A percentile compares a stretch with the other conserved stretches of the same genome.
These are phyloP conservation scores for Apodemia hepburni DNA, from an alignment of 2,888 invertebrate species.

Conservation along the genomic window DNA sequence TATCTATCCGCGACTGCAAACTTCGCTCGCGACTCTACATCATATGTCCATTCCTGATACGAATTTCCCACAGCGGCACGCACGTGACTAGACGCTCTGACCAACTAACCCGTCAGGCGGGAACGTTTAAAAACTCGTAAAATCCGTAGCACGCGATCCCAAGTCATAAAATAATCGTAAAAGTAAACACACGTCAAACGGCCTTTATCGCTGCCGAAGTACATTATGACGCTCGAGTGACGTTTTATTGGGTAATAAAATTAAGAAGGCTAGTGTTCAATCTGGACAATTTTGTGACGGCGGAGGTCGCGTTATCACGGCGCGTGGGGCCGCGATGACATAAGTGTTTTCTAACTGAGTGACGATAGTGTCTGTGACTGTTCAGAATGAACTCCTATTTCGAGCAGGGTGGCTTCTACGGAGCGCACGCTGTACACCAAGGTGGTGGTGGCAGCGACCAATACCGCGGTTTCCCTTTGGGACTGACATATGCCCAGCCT, in stretches of 20 bases:
- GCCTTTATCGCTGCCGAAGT: constrained; percentile 74
- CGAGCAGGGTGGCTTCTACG: constrained; percentile 97
- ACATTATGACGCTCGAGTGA: constrained; percentile 79
- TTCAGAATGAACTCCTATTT: constrained; percentile 96
- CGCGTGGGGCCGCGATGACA: constrained; percentile 74
- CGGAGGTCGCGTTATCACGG: constrained; percentile 74
- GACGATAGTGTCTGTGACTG: constrained; percentile 69
- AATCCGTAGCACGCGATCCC: constrained; percentile 73
- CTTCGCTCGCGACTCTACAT: constrained; percentile 65
- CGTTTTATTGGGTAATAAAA: constrained; percentile 78
- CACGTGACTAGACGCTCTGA: constrained; percentile 33
- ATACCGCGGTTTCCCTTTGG: constrained; percentile 93
- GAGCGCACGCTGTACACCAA: constrained; percentile 91
- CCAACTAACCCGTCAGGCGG: constrained; percentile 45
- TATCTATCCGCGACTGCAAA: constrained; percentile 62
- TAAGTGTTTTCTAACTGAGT: constrained; percentile 70
- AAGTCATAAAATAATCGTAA: constrained; percentile 79
- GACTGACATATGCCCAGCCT: constrained; percentile 91
- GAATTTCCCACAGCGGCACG: constrained; percentile 35
- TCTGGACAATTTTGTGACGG: constrained; percentile 63
- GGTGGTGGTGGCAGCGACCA: constrained; percentile 87
- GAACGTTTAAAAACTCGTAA: constrained; percentile 76
- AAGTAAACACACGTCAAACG: constrained; percentile 77
- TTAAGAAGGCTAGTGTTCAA: constrained; percentile 73
- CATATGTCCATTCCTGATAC: constrained; percentile 40